Evolutionary conservation across 2,797 vertebrate genomes (phyloP).

Genomic region (Setipinna tenuifilis): DNA sequence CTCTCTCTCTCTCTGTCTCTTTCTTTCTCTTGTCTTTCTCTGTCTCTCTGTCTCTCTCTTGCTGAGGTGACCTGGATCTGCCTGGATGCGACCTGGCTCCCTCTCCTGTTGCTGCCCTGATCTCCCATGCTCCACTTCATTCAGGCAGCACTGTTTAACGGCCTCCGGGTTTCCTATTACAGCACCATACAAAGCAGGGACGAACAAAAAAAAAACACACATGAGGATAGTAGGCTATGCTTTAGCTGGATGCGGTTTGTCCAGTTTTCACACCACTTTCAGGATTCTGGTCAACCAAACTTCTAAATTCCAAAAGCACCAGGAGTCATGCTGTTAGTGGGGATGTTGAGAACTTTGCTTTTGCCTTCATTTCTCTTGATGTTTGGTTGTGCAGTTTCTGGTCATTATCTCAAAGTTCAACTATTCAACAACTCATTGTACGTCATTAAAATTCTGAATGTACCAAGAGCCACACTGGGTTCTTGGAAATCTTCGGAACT

Average conservation of each 20-base stretch:
- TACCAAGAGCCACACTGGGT: neutral
- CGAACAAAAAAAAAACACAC: neutral
- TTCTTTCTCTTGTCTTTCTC: no score
- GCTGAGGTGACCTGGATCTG: slow-evolving; percentile 23
- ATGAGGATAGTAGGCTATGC: neutral
- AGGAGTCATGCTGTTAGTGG: no score
- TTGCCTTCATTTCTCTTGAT: no score
- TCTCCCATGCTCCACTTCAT: slow-evolving; percentile 2
- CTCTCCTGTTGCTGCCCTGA: slow-evolving; percentile 19
- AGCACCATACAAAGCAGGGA: neutral
- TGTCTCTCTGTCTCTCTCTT: neutral
- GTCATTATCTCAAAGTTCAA: neutral
- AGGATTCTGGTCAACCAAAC: no score
- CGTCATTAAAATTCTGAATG: neutral
- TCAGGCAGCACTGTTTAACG: neutral
- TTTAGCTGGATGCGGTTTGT: no score
- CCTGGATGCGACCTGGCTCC: slow-evolving; percentile 19
- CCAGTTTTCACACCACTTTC: neutral
- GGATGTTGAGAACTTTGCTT: no score
- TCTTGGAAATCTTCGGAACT: neutral
- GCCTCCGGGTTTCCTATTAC: slow-evolving; percentile 1
- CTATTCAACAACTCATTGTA: neutral
- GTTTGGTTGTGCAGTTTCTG: neutral
- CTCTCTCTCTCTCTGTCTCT: neutral
- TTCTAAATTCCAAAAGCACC: no score